These are phyloP conservation scores for Eclectus roratus DNA, from an alignment of 2,113 vertebrate species.

Conservation along the genomic window DNA sequence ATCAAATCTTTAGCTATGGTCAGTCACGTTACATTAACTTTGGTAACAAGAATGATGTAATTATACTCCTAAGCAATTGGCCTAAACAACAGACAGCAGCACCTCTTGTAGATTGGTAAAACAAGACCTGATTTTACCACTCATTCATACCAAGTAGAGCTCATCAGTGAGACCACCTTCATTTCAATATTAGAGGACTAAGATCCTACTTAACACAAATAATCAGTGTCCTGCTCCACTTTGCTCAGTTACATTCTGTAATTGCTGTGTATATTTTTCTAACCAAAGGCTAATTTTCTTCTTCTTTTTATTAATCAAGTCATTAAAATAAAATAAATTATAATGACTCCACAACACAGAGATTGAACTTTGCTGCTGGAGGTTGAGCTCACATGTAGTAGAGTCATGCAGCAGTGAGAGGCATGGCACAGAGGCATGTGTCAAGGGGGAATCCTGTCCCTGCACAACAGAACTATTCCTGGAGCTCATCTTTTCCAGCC, in stretches of 20 bases:
- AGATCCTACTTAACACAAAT: background rate
- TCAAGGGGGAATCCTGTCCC: rapidly evolving
- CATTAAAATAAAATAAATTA: background rate
- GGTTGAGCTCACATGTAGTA: rapidly evolving
- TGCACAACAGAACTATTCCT: background rate
- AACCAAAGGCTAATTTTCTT: background rate
- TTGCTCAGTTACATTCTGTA: background rate
- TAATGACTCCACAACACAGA: background rate
- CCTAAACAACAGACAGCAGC: background rate
- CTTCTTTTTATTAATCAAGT: background rate
- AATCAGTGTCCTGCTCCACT: background rate
- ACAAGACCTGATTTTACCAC: background rate
- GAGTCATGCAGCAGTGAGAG: background rate
- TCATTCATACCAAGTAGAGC: background rate
- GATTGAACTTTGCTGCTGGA: background rate
- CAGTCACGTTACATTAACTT: conserved; percentile 8
- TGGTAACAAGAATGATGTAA: background rate
- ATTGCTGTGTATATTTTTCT: background rate
- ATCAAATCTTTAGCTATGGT: background rate
- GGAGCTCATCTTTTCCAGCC: background rate
- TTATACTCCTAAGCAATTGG: background rate
- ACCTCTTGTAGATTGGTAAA: background rate
- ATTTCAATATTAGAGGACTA: background rate
- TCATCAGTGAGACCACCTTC: background rate
- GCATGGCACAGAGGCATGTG: background rate